These are phyloP conservation scores for Leptura quadrifasciata DNA, from an alignment of 2,888 invertebrate species.

Conservation along the genomic window DNA sequence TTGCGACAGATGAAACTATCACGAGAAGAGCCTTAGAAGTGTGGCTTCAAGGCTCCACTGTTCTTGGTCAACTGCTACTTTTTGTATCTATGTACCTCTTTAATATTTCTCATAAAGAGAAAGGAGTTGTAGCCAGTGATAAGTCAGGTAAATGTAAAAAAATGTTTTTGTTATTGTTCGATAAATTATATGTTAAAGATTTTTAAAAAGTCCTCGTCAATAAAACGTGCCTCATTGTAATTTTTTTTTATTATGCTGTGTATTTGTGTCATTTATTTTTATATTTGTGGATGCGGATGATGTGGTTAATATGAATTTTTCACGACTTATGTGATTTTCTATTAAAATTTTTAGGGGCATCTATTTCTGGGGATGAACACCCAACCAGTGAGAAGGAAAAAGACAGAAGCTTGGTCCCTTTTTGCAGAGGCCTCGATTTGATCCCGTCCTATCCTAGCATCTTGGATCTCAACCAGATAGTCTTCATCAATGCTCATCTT, in stretches of 20 bases:
- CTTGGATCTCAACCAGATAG: conserved; percentile 84
- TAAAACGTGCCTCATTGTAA: too few species aligned
- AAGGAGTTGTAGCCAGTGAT: conserved; percentile 52
- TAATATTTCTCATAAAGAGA: conserved; percentile 75
- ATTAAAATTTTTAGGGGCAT: conserved; percentile 34
- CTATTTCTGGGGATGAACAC: conserved; percentile 55
- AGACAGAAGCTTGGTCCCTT: conserved; percentile 75
- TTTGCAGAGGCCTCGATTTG: conserved; percentile 80
- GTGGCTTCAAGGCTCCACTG: conserved; percentile 74
- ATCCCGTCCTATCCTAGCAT: conserved; percentile 87
- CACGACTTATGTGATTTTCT: background rate
- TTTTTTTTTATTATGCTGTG: too few species aligned
- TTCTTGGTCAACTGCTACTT: conserved; percentile 74
- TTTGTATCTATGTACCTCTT: conserved; percentile 77
- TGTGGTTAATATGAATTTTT: background rate
- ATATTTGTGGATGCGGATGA: too few species aligned
- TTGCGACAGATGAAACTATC: conserved; percentile 72
- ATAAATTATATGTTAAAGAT: too few species aligned
- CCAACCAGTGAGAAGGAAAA: conserved; percentile 69
- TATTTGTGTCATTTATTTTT: too few species aligned
- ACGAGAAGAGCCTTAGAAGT: conserved; percentile 72
- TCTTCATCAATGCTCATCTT: conserved; percentile 87
- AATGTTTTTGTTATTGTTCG: too few species aligned
- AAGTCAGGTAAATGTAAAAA: conserved; percentile 49
- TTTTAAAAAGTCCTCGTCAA: too few species aligned